phyloP scores from a whole-genome alignment of 2,113 vertebrate genomes.

The Triplophysa rosa region DNA sequence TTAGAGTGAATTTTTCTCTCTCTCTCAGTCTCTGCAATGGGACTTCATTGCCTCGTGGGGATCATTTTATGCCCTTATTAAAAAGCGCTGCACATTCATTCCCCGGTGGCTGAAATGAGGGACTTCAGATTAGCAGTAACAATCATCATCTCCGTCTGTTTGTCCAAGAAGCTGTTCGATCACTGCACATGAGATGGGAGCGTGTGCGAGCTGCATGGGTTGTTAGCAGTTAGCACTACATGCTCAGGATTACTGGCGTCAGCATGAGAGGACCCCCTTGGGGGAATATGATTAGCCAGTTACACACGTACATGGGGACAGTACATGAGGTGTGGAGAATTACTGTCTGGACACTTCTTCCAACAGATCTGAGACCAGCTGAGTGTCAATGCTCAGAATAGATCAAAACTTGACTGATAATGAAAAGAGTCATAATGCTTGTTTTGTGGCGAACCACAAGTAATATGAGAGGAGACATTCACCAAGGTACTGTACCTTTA shows the following conservation, averaged over 20 bases:
- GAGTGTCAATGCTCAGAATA: not conserved
- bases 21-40: not conserved
- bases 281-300: slow-evolving; percentile 40
- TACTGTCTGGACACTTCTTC: slow-evolving; percentile 37
- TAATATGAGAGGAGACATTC: too few relatives aligned
- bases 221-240: slow-evolving; percentile 33
- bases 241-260: slow-evolving; percentile 45
- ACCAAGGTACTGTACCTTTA: too few relatives aligned
- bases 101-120: slow-evolving; percentile 26
- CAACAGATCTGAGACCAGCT: not conserved
- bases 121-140: slow-evolving; percentile 36
- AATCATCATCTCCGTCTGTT: slow-evolving; percentile 50
- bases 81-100: slow-evolving; percentile 19
- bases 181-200: slow-evolving; percentile 23
- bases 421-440: not conserved
- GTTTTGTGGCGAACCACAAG: too few relatives aligned
- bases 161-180: slow-evolving; percentile 31
- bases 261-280: slow-evolving; percentile 19
- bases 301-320: slow-evolving; percentile 5
- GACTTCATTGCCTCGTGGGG: slow-evolving; percentile 18
- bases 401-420: not conserved
- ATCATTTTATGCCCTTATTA: slow-evolving; percentile 42
- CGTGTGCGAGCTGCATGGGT: slow-evolving; percentile 23
- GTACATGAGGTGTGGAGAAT: slow-evolving; percentile 47
- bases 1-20: slow-evolving; percentile 29